Evolutionary conservation across 2,888 invertebrate species (phyloP).

Genomic region (Tipula vernalis): DNA sequence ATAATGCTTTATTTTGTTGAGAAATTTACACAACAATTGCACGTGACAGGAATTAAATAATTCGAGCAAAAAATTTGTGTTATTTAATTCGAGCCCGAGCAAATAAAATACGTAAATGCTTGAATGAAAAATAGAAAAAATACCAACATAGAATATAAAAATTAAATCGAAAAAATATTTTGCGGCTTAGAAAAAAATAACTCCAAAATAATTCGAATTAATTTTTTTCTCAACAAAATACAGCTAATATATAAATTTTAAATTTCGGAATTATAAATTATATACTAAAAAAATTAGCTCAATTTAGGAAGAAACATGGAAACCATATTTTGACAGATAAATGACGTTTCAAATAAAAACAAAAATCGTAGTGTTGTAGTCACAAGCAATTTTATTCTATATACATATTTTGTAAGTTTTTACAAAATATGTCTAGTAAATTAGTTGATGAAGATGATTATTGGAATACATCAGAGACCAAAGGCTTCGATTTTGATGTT

Average conservation of each 20-base stretch:
- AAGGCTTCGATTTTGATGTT: constrained; percentile 66
- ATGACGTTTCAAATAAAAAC: neutral
- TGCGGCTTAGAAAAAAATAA: no score
- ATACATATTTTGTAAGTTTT: neutral
- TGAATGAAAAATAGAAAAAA: no score
- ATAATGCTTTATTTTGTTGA: no score
- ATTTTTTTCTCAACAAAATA: no score
- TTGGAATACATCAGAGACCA: constrained; percentile 63
- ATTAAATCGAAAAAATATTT: no score
- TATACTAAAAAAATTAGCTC: neutral
- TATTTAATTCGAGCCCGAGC: no score
- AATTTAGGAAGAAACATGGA: neutral
- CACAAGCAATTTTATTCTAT: neutral
- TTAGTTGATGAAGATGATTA: constrained; percentile 52
- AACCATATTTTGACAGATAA: neutral
- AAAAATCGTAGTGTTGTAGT: neutral
- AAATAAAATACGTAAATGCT: no score
- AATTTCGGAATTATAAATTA: neutral
- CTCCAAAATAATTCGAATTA: no score
- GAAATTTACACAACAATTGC: no score
- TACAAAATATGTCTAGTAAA: constrained; percentile 12
- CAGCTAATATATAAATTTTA: neutral
- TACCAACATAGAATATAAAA: no score
- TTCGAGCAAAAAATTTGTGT: no score
- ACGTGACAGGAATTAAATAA: no score